A percentile compares a stretch with the other conserved stretches of the same genome.
Conservation (phyloP, 1,140 invertebrate species). For the Heterodera carotae region DNA sequence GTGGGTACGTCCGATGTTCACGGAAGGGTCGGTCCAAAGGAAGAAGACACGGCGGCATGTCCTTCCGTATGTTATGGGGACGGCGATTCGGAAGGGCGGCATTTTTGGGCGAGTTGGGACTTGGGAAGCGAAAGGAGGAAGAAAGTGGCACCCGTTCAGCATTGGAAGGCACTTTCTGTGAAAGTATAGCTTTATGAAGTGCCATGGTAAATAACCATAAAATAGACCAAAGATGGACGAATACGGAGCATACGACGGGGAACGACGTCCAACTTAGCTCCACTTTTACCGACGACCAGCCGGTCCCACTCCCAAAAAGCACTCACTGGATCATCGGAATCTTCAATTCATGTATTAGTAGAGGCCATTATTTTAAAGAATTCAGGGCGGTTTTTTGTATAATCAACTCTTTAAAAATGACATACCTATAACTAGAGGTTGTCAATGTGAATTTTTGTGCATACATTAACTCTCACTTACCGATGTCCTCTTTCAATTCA, state of each 20-base stretch:
- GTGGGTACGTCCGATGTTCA: conserved; percentile 44
- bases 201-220: neutral
- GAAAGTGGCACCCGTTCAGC: neutral
- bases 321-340: neutral
- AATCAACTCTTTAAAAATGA: too few species aligned
- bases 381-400: too few species aligned
- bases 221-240: neutral
- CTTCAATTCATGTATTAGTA: too few species aligned
- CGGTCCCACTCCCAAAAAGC: neutral
- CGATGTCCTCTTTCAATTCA: too few species aligned
- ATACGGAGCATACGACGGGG: neutral
- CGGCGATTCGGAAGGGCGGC: neutral
- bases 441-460: too few species aligned
- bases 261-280: neutral
- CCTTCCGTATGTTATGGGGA: neutral
- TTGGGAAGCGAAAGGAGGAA: neutral
- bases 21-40: conserved; percentile 6
- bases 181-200: neutral
- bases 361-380: too few species aligned
- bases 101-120: neutral
- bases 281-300: neutral
- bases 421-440: too few species aligned
- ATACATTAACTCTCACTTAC: too few species aligned
- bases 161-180: neutral
- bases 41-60: conserved; percentile 9